These are phyloP conservation scores for Syrista parreyssii DNA, from an alignment of 2,888 invertebrate species.

Conservation along the genomic window DNA sequence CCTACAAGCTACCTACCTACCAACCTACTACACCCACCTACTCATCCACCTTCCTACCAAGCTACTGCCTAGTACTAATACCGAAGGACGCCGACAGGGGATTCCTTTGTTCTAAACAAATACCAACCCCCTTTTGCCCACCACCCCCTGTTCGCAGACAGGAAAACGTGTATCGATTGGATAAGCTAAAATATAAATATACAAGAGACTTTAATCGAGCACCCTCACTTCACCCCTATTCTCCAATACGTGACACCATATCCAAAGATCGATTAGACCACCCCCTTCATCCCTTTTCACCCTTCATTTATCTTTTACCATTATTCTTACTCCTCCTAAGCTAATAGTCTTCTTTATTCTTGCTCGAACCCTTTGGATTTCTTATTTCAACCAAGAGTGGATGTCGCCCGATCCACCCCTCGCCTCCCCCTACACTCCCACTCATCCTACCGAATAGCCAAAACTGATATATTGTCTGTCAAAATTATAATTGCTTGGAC, in stretches of 20 bases:
- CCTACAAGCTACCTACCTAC: neutral
- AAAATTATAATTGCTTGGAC: too few species aligned
- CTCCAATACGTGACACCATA: neutral
- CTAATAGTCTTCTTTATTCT: too few species aligned
- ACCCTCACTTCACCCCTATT: neutral
- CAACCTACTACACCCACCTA: slow-evolving; percentile 29
- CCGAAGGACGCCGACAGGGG: slow-evolving; percentile 28
- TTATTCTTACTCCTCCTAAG: too few species aligned
- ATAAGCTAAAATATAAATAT: slow-evolving; percentile 50
- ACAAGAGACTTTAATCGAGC: neutral
- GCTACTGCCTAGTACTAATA: slow-evolving; percentile 53
- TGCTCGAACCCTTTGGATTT: too few species aligned
- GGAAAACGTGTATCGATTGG: slow-evolving; percentile 59
- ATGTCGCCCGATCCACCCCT: too few species aligned
- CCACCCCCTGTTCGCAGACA: slow-evolving; percentile 39
- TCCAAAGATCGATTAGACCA: too few species aligned
- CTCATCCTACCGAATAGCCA: too few species aligned
- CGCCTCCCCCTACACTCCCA: too few species aligned
- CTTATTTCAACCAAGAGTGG: too few species aligned
- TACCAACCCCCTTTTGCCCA: slow-evolving; percentile 31
- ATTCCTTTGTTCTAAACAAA: slow-evolving; percentile 39
- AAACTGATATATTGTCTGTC: too few species aligned
- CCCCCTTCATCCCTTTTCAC: neutral
- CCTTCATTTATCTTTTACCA: neutral
- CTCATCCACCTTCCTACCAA: slow-evolving; percentile 43